Evolutionary conservation across 1,140 invertebrate genomes (phyloP).

Genomic region (Lineus longissimus): DNA sequence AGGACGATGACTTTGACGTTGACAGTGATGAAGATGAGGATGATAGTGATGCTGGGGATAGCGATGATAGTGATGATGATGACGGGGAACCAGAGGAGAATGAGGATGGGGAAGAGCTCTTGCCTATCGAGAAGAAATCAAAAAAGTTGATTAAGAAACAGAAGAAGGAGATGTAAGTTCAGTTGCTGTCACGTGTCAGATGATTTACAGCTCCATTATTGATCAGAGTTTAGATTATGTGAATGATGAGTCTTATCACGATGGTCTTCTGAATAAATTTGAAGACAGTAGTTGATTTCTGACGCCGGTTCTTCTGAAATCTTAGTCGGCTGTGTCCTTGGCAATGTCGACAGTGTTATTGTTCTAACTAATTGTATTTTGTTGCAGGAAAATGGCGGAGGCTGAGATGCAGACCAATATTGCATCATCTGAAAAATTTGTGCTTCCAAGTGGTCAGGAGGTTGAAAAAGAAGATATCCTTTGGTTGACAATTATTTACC

Average conservation of each 20-base stretch:
- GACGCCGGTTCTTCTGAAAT: background rate
- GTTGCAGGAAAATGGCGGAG: conserved; percentile 68
- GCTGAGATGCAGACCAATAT: conserved; percentile 56
- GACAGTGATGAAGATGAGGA: conserved; percentile 20
- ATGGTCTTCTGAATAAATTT: conserved; percentile 3
- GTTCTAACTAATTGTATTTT: too few species aligned
- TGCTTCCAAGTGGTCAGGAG: conserved; percentile 53
- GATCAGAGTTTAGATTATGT: too few species aligned
- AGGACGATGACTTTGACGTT: conserved; percentile 31
- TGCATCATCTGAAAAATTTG: conserved; percentile 45
- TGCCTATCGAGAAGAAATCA: conserved; percentile 83
- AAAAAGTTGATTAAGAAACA: conserved; percentile 75
- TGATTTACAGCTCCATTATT: too few species aligned
- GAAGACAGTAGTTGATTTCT: background rate
- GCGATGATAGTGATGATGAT: conserved; percentile 9
- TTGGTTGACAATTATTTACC: conserved; percentile 10
- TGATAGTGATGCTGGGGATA: conserved; percentile 21
- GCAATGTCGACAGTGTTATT: too few species aligned
- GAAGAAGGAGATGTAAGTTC: conserved; percentile 61
- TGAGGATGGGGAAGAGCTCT: conserved; percentile 62
- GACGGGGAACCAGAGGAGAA: conserved; percentile 11
- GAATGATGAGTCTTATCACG: conserved; percentile 11
- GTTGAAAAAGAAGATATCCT: conserved; percentile 61
- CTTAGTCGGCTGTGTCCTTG: too few species aligned
- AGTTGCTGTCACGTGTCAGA: too few species aligned